Conservation (phyloP, 2,797 vertebrate species). For the Onychomys leucogaster region DNA sequence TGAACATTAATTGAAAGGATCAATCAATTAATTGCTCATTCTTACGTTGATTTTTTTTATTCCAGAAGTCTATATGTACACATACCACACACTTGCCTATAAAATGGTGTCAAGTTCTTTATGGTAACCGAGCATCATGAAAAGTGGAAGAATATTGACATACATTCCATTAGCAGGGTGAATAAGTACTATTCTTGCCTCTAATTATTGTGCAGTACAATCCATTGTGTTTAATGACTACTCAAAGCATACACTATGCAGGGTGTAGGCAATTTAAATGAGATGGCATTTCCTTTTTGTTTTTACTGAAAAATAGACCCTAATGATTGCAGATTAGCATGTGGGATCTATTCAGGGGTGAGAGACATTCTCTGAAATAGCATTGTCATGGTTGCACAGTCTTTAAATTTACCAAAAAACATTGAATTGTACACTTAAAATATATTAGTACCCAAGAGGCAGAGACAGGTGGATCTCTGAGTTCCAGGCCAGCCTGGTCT, state of each 20-base stretch:
- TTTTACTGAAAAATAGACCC: not conserved
- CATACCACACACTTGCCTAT: not conserved
- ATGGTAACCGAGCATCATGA: slow-evolving; percentile 3
- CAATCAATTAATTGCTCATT: slow-evolving; percentile 11
- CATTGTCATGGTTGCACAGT: not conserved
- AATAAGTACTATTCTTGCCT: not conserved
- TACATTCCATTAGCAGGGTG: slow-evolving; percentile 9
- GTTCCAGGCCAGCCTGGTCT: not conserved
- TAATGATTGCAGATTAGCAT: not conserved
- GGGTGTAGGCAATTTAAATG: not conserved
- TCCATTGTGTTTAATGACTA: slow-evolving; percentile 11
- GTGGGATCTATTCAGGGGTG: not conserved
- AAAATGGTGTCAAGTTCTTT: slow-evolving; percentile 31
- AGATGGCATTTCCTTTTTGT: not conserved
- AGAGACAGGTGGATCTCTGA: not conserved
- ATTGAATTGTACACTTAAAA: not conserved
- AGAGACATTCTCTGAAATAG: slow-evolving; percentile 18
- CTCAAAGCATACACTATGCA: not conserved
- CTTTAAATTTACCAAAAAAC: slow-evolving; percentile 13
- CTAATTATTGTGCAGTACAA: slow-evolving; percentile 1
- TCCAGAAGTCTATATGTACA: not conserved
- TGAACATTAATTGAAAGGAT: slow-evolving; percentile 20
- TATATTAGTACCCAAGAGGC: not conserved
- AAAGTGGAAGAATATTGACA: slow-evolving; percentile 18
- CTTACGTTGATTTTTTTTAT: not conserved